A percentile compares a stretch with the other conserved stretches of the same genome.
Evolutionary conservation across 2,113 vertebrate species (phyloP).

Genomic region (Amphilophus citrinellus): DNA sequence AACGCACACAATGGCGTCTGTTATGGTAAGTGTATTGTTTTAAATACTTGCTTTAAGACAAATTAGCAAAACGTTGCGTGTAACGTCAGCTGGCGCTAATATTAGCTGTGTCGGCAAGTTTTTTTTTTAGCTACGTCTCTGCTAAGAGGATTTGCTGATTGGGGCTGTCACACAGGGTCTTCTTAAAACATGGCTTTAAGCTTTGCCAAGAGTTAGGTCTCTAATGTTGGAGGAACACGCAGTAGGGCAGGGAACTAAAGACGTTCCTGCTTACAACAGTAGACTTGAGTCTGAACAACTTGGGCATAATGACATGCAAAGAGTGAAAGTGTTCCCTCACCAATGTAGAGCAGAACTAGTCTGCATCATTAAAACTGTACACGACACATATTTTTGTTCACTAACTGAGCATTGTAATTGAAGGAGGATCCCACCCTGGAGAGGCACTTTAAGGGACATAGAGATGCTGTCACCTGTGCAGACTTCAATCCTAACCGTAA

Average conservation of each 20-base stretch:
- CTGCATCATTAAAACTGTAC: no score
- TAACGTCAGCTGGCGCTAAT: background rate
- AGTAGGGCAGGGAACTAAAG: background rate
- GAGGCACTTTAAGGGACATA: conserved; percentile 82
- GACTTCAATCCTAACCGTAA: conserved; percentile 82
- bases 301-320: background rate
- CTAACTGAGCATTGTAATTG: background rate
- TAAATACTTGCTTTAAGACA: background rate
- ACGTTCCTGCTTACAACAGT: background rate
- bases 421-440: conserved; percentile 82
- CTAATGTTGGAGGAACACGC: background rate
- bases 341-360: background rate
- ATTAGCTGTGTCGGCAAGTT: conserved; percentile 21
- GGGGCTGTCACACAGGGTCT: background rate
- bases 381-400: background rate
- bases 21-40: conserved; percentile 70
- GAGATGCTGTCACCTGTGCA: conserved; percentile 78
- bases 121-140: conserved; percentile 21
- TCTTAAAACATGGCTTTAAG: background rate
- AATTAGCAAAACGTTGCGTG: background rate
- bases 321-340: background rate
- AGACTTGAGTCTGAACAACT: background rate
- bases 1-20: conserved; percentile 73
- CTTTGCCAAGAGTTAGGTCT: background rate
- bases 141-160: conserved; percentile 67